These are phyloP conservation scores for Cyanoliseus patagonus DNA, from an alignment of 2,113 vertebrate species.

Conservation along the genomic window DNA sequence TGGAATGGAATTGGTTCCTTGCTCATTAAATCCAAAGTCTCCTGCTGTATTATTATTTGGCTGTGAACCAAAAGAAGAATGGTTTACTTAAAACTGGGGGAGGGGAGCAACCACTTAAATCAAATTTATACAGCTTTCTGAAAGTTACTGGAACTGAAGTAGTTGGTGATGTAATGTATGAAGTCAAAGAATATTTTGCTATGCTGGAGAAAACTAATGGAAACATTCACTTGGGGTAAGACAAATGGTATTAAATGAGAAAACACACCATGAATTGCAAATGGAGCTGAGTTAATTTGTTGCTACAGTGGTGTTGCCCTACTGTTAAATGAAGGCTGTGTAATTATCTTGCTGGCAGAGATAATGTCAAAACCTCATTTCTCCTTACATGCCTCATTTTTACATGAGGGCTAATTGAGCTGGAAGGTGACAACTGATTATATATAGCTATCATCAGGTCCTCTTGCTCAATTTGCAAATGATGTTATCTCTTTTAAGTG, in stretches of 20 bases:
- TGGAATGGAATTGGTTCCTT: background rate
- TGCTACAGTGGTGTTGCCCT: slow-evolving; percentile 87
- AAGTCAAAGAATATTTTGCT: slow-evolving; percentile 76
- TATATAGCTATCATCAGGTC: slow-evolving; percentile 78
- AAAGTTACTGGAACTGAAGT: slow-evolving; percentile 68
- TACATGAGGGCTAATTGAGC: slow-evolving; percentile 87
- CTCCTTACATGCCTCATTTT: slow-evolving; percentile 86
- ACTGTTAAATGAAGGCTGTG: slow-evolving; percentile 87
- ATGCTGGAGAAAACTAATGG: slow-evolving; percentile 78
- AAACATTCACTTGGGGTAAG: slow-evolving; percentile 84
- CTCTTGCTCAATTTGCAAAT: slow-evolving; percentile 79
- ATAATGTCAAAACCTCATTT: slow-evolving; percentile 88
- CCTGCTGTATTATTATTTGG: slow-evolving; percentile 47
- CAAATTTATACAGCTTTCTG: slow-evolving; percentile 40
- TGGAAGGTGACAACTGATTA: slow-evolving; percentile 86
- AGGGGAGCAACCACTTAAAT: background rate
- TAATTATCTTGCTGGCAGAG: slow-evolving; percentile 89
- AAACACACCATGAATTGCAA: slow-evolving; percentile 89
- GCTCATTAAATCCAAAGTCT: slow-evolving; percentile 7
- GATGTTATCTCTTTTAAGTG: slow-evolving; percentile 74
- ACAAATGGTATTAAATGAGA: slow-evolving; percentile 88
- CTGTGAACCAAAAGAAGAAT: slow-evolving; percentile 41
- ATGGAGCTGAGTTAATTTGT: slow-evolving; percentile 88
- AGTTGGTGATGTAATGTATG: slow-evolving; percentile 69
- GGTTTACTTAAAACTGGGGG: slow-evolving; percentile 33